Conservation (phyloP, 2,113 vertebrate species). For the Heterotilapia buettikoferi region DNA sequence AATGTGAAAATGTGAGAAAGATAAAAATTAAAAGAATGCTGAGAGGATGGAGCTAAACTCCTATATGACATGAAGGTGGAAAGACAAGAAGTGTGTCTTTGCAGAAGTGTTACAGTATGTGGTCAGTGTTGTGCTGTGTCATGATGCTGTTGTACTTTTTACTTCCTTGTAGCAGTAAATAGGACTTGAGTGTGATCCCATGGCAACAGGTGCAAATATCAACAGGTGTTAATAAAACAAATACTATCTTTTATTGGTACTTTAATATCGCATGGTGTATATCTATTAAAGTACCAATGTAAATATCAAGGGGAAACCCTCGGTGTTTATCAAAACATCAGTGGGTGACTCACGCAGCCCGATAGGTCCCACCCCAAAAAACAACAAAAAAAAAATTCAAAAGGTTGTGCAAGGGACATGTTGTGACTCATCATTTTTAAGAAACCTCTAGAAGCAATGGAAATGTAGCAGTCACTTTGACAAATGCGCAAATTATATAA, state of each 20-base stretch:
- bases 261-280: neutral
- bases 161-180: neutral
- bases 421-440: neutral
- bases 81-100: neutral
- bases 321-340: accelerated
- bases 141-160: conserved; percentile 29
- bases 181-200: neutral
- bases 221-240: neutral
- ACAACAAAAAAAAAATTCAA: neutral
- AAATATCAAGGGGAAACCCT: neutral
- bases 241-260: neutral
- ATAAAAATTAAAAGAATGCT: neutral
- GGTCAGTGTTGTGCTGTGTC: conserved; percentile 38
- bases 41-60: neutral
- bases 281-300: neutral
- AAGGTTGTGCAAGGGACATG: neutral
- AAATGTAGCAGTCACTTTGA: neutral
- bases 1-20: neutral
- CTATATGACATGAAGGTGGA: neutral
- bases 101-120: neutral
- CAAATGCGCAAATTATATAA: neutral
- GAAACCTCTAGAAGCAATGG: neutral
- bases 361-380: neutral
- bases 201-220: neutral
- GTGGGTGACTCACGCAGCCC: neutral